Percentiles rank a stretch among this genome's conserved stretches.
phyloP scores from a whole-genome alignment of 2,888 invertebrate genomes.

The Hyalella azteca region DNA sequence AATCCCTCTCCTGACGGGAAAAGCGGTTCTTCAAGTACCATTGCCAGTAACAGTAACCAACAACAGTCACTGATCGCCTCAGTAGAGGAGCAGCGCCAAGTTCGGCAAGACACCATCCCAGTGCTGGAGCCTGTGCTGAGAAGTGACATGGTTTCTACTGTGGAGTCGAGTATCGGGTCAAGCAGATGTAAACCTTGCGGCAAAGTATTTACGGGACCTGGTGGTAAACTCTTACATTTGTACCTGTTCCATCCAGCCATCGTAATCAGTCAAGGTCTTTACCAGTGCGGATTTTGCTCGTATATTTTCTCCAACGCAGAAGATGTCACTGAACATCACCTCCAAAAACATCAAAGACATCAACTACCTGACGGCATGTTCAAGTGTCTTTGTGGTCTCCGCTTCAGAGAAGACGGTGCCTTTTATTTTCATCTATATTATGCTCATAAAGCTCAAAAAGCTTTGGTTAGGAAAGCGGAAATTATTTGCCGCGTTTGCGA shows the following conservation, averaged over 20 bases:
- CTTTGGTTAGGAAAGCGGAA: slow-evolving; percentile 51
- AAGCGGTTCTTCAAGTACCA: background rate
- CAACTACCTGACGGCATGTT: slow-evolving; percentile 50
- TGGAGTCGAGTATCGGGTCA: slow-evolving; percentile 37
- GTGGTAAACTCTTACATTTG: slow-evolving; percentile 55
- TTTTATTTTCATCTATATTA: slow-evolving; percentile 57
- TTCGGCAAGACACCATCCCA: slow-evolving; percentile 18
- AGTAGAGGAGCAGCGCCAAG: slow-evolving; percentile 19
- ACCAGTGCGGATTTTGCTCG: slow-evolving; percentile 55
- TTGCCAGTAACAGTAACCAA: background rate
- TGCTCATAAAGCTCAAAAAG: slow-evolving; percentile 56
- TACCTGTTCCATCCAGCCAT: slow-evolving; percentile 57
- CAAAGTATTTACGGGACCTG: slow-evolving; percentile 40
- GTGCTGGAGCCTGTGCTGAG: slow-evolving; percentile 29
- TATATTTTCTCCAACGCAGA: slow-evolving; percentile 52
- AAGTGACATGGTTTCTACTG: slow-evolving; percentile 33
- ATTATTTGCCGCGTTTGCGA: slow-evolving; percentile 57
- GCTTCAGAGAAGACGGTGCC: slow-evolving; percentile 57
- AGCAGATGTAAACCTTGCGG: slow-evolving; percentile 41
- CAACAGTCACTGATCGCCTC: background rate
- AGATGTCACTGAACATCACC: slow-evolving; percentile 56
- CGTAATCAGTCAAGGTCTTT: slow-evolving; percentile 51
- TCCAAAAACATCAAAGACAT: slow-evolving; percentile 54
- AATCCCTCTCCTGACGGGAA: background rate
- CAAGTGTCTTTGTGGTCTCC: slow-evolving; percentile 55